phyloP scores from a whole-genome alignment of 2,888 invertebrate genomes.

The Megastigmus dorsalis region DNA sequence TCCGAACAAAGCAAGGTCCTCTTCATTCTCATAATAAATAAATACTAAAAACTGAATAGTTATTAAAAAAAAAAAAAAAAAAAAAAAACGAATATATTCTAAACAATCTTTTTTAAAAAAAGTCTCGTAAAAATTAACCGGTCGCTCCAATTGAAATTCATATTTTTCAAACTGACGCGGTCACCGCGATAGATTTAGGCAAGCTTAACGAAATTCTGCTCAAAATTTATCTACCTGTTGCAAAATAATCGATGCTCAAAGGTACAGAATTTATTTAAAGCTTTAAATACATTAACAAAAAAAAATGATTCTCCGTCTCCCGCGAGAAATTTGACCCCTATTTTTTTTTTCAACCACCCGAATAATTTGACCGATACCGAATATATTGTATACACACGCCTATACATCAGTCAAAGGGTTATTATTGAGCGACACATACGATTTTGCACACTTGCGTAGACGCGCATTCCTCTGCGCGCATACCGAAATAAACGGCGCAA shows the following conservation, averaged over 20 bases:
- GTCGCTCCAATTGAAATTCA: too few relatives aligned
- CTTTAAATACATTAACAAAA: neutral
- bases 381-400: neutral
- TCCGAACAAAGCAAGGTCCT: too few relatives aligned
- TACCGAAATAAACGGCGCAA: neutral
- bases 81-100: too few relatives aligned
- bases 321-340: too few relatives aligned
- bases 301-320: neutral
- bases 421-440: neutral
- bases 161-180: neutral
- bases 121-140: too few relatives aligned
- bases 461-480: neutral
- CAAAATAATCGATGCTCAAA: neutral
- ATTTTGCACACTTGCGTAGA: too few relatives aligned
- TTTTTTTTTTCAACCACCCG: too few relatives aligned
- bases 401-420: neutral
- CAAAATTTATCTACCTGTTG: conserved; percentile 10
- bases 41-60: too few relatives aligned
- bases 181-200: neutral
- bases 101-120: neutral
- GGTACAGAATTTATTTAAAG: neutral
- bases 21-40: too few relatives aligned
- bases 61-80: too few relatives aligned
- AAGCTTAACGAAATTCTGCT: neutral
- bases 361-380: neutral